These are phyloP conservation scores for Theodoxus fluviatilis DNA, from an alignment of 2,888 invertebrate species.

Conservation along the genomic window DNA sequence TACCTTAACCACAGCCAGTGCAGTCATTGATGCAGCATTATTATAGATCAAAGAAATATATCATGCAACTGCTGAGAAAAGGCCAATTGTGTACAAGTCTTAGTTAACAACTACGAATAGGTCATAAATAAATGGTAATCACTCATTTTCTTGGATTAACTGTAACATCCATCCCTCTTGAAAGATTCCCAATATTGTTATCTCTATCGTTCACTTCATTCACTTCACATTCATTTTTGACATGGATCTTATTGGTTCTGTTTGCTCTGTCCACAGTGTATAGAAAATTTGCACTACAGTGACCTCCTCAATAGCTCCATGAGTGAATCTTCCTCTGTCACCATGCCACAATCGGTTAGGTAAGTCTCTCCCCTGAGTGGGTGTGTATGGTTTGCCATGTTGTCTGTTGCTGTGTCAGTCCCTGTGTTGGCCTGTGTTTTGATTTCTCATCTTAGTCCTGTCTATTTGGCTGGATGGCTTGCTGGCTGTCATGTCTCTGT, in stretches of 20 bases:
- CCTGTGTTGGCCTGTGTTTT: not conserved
- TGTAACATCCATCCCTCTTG: too few species aligned
- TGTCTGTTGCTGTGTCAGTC: not conserved
- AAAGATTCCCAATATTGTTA: too few species aligned
- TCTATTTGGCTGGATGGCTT: not conserved
- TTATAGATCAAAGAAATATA: too few species aligned
- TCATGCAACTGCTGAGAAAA: too few species aligned
- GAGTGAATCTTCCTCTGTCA: constrained; percentile 78
- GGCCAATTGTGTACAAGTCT: too few species aligned
- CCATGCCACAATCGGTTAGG: constrained; percentile 78
- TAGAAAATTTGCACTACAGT: constrained; percentile 90
- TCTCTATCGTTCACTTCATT: not conserved
- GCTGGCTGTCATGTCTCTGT: constrained; percentile 5
- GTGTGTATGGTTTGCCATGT: not conserved
- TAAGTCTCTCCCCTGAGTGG: constrained; percentile 35
- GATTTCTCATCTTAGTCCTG: too few species aligned
- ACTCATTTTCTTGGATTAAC: too few species aligned
- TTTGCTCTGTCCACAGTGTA: constrained; percentile 71
- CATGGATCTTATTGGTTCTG: not conserved
- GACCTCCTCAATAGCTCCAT: constrained; percentile 79
- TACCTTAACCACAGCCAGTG: too few species aligned
- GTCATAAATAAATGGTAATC: too few species aligned
- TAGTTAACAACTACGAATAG: too few species aligned
- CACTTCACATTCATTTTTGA: not conserved
- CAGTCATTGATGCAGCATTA: too few species aligned